Conservation (phyloP, 2,888 invertebrate species). For the Philonicus albiceps region DNA sequence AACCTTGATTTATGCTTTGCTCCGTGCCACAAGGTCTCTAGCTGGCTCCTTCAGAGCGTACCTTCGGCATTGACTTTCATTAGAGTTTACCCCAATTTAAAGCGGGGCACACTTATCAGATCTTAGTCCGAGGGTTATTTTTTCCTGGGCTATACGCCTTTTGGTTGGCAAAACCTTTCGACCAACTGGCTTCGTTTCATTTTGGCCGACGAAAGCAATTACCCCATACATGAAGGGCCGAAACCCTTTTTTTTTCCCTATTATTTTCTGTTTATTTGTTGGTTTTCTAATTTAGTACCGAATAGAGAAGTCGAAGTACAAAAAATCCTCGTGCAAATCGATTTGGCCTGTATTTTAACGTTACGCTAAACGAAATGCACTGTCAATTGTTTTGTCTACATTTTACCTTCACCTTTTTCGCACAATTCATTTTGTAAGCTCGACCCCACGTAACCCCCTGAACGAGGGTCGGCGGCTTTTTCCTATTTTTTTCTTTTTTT, state of each 20-base stretch:
- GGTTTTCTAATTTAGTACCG: neutral
- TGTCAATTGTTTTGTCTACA: slow-evolving; percentile 23
- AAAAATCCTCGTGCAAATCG: slow-evolving; percentile 2
- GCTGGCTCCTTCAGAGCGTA: neutral
- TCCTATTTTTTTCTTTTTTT: neutral
- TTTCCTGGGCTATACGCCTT: neutral
- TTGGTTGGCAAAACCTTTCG: neutral
- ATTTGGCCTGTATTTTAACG: slow-evolving; percentile 4
- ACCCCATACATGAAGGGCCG: neutral
- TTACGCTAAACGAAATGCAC: neutral
- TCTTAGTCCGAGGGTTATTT: neutral
- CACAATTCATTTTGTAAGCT: slow-evolving; percentile 16
- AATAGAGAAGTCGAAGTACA: neutral
- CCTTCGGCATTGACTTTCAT: neutral
- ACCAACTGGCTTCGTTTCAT: neutral
- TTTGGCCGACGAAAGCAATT: neutral
- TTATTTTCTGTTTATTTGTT: neutral
- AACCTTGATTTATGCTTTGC: neutral
- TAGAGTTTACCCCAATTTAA: neutral
- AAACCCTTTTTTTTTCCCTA: neutral
- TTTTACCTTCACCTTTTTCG: slow-evolving; percentile 17
- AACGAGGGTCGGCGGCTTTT: neutral
- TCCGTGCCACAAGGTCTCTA: neutral
- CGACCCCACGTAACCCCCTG: neutral
- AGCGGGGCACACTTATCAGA: neutral